phyloP scores from a whole-genome alignment of 2,888 invertebrate genomes.

The Therioaphis trifolii region DNA sequence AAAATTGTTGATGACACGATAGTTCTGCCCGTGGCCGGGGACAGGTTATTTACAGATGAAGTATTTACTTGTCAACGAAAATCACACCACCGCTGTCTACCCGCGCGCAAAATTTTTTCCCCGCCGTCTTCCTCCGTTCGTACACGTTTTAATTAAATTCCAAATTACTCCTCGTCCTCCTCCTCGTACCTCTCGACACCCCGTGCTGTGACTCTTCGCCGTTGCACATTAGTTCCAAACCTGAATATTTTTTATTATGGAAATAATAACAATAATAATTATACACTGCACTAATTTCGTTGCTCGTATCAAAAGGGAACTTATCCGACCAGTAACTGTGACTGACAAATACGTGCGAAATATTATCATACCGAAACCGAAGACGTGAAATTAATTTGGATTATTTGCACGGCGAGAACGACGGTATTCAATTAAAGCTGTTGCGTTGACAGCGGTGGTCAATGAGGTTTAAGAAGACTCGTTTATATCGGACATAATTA shows the following conservation, averaged over 20 bases:
- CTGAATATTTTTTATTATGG: too few species aligned
- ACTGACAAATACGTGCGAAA: not conserved
- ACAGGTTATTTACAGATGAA: conserved; percentile 25
- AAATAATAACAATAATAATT: conserved; percentile 11
- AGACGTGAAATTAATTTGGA: conserved; percentile 3
- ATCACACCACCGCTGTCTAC: conserved; percentile 6
- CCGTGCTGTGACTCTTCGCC: too few species aligned
- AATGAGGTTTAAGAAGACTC: not conserved
- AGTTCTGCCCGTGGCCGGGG: not conserved
- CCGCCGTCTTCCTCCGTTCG: not conserved
- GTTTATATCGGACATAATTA: not conserved
- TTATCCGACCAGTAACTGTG: not conserved
- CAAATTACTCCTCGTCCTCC: conserved; percentile 2
- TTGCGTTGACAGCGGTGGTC: not conserved
- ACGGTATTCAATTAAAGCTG: conserved; percentile 2
- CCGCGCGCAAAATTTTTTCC: not conserved
- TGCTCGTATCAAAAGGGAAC: not conserved
- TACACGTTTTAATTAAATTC: conserved; percentile 43
- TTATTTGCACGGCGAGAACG: not conserved
- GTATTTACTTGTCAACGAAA: conserved; percentile 46
- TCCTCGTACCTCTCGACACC: too few species aligned
- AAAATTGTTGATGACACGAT: conserved; percentile 35
- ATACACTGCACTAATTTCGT: conserved; percentile 5
- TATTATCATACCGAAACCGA: not conserved
- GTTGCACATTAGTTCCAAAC: not conserved